Evolutionary conservation across 53 echinoderm and acorn worm species (phyloP).

Genomic region (Crossaster papposus): DNA sequence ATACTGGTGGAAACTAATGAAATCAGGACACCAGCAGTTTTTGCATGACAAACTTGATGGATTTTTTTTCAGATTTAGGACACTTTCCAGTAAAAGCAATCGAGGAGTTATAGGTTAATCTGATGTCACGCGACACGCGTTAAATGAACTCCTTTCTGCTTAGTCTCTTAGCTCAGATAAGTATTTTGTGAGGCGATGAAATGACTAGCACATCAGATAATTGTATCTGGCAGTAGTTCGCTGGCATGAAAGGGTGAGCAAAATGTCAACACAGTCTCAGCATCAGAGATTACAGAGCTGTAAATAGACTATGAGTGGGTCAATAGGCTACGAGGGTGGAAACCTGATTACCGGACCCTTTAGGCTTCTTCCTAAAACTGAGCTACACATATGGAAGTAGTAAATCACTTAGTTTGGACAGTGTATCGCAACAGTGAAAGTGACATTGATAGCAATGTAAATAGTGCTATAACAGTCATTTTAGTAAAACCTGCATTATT

Average conservation of each 20-base stretch:
- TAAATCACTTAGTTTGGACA: neutral
- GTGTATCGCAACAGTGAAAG: neutral
- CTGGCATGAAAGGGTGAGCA: neutral
- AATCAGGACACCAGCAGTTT: no score
- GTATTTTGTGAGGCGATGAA: neutral
- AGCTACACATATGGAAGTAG: neutral
- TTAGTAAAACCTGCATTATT: no score
- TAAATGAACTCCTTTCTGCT: neutral
- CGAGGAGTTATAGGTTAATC: no score
- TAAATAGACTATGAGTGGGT: constrained; percentile 1
- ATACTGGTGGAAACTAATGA: no score
- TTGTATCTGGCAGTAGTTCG: neutral
- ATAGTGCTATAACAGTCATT: neutral
- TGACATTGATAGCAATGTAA: neutral
- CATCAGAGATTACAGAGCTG: neutral
- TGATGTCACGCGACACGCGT: no score
- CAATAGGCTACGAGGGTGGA: neutral
- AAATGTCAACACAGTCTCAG: neutral
- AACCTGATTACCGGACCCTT: neutral
- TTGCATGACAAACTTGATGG: no score
- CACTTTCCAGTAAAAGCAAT: no score
- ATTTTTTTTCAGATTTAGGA: no score
- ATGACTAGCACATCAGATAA: neutral
- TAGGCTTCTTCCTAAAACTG: neutral
- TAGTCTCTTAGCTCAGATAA: neutral